Base-by-base conservation (phyloP, 1,140 invertebrate genomes). In the Brachionus asplanchnoidis region DNA sequence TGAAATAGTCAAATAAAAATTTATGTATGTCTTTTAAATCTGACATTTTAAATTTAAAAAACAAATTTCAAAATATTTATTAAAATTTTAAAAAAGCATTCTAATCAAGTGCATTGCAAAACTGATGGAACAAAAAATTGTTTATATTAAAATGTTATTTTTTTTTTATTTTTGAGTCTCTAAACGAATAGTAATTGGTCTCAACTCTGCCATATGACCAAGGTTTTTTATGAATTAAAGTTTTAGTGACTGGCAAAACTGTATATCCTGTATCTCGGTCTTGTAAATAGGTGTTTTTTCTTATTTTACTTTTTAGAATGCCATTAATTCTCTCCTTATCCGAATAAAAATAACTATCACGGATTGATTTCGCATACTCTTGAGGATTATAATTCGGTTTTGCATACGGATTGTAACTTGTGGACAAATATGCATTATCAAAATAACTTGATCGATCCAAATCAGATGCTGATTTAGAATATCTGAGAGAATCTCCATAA, bases 201-300 rank as follows among this genome's bases (percentile, higher is more conserved):
- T 82, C 79, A 11, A 82, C 79, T 66, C 66, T 82, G 9, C 79
- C 79, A 82, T 60, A 68, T n/a, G 53, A 82, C 79, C 79, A 82
- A 20, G 79, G 79, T 44, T 82, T 82, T 23, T 82, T 60, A 26
- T 82, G 79, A 65, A 82, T 44, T 40, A 82, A 20, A 36, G 79
- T 82, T 44, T 82, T 82, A 46, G 32, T 68, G 5, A 68, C 11
- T 11, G 79, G 79, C 23, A 82, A 26, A n/a, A 56, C 36, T 28
- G 32, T 65, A 36, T 44, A 82, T 3, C 40, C 79, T 7, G 42
- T 26, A 77, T 50, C 44, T 77, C 3, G 26, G 1, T 46, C 46
- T 32, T 23, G 20, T 20, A 50, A 26, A 26, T 32, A 26, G n/a
- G 42, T 11, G 0, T 44, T 50, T 14, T 50, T 23, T 50, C 73